A percentile compares a stretch with the other conserved stretches of the same genome.
phyloP scores from a whole-genome alignment of 1,140 invertebrate species.

The Eueides isabella region DNA sequence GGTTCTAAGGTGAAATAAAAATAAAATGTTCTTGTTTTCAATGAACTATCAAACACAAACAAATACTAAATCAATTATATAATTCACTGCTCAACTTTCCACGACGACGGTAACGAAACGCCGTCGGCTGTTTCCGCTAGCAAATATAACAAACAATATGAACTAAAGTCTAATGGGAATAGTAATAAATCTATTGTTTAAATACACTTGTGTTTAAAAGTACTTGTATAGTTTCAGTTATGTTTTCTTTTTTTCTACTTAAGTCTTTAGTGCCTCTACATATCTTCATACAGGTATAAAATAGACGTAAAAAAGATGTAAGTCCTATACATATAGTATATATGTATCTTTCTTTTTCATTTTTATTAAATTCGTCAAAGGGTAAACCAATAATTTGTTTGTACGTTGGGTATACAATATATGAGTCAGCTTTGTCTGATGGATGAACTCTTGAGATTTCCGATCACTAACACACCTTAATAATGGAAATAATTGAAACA shows the following conservation, averaged over 20 bases:
- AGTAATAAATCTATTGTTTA: background rate
- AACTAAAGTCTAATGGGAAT: background rate
- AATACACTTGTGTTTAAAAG: background rate
- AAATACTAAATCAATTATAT: constrained; percentile 2
- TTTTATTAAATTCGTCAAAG: too few relatives aligned
- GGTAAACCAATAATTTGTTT: background rate
- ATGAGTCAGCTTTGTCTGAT: background rate
- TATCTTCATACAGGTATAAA: too few relatives aligned
- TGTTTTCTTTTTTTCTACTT: background rate
- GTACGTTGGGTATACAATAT: background rate
- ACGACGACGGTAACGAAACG: background rate
- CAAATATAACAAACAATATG: constrained; percentile 2
- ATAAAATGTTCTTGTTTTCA: background rate
- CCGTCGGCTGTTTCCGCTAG: background rate
- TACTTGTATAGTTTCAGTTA: background rate
- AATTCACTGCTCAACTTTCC: background rate
- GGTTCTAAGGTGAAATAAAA: background rate
- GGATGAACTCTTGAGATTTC: background rate
- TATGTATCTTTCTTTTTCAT: too few relatives aligned
- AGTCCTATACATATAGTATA: too few relatives aligned
- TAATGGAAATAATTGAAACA: too few relatives aligned
- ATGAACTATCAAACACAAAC: background rate
- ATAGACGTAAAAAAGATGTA: too few relatives aligned
- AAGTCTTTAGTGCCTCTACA: too few relatives aligned
- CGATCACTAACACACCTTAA: background rate